Evolutionary conservation across 2,888 invertebrate species (phyloP).

Genomic region (Phymatocera aterrima): DNA sequence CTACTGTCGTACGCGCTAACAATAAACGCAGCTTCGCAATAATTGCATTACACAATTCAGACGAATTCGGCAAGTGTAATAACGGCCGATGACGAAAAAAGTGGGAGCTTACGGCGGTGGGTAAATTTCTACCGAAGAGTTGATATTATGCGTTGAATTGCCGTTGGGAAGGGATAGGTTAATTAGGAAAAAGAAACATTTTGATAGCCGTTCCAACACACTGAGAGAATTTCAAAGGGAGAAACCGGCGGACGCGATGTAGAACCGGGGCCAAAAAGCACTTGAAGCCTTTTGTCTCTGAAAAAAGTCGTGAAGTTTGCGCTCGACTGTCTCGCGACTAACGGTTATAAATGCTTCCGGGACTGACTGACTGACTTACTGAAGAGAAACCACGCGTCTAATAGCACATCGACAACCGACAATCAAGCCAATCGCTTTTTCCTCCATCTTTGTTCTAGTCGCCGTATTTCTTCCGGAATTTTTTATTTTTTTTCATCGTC

Average conservation of each 20-base stretch:
- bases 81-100: constrained; percentile 11
- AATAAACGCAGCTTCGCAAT: too few species aligned
- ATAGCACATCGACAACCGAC: constrained; percentile 41
- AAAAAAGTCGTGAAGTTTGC: constrained; percentile 46
- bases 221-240: constrained; percentile 42
- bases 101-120: too few species aligned
- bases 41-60: too few species aligned
- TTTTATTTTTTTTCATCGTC: background rate
- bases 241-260: constrained; percentile 41
- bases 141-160: background rate
- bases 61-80: too few species aligned
- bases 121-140: background rate
- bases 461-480: background rate
- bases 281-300: constrained; percentile 62
- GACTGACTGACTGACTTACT: too few species aligned
- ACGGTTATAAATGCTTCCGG: constrained; percentile 42
- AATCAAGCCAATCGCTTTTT: constrained; percentile 42
- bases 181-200: constrained; percentile 56
- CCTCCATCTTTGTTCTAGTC: constrained; percentile 34
- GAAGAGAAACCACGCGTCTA: constrained; percentile 29
- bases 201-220: constrained; percentile 49
- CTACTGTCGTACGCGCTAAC: background rate
- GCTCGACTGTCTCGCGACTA: constrained; percentile 37
- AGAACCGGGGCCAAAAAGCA: constrained; percentile 57
- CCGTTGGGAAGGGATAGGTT: constrained; percentile 44